Conservation (phyloP, 2,888 invertebrate genomes). For the Eristalinus aeneus region DNA sequence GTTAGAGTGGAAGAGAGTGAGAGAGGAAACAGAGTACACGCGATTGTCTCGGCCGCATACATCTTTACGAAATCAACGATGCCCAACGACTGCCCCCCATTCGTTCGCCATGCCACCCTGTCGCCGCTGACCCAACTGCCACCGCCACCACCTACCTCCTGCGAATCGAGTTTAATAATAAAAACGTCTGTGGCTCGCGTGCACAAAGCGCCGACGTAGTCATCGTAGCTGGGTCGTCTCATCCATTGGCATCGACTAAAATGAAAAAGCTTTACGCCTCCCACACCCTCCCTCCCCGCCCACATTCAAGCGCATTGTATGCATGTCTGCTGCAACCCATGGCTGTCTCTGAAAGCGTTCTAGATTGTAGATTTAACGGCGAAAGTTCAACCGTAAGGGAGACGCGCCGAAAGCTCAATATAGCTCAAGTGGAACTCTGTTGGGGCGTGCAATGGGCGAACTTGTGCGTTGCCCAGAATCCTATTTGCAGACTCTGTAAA, state of each 20-base stretch:
- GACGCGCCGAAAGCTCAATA: constrained; percentile 4
- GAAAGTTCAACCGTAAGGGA: not conserved
- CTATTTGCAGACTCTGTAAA: constrained; percentile 45
- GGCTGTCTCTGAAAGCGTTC: constrained; percentile 25
- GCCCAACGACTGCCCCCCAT: constrained; percentile 35
- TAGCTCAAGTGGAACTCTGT: constrained; percentile 20
- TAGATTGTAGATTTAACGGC: not conserved
- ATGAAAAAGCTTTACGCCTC: constrained; percentile 30
- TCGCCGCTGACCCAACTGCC: not conserved
- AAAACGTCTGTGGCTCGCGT: constrained; percentile 64
- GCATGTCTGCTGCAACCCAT: constrained; percentile 23
- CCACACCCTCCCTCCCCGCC: not conserved
- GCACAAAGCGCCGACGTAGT: constrained; percentile 66
- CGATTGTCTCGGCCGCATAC: constrained; percentile 37
- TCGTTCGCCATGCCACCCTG: not conserved
- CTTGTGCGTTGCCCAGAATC: not conserved
- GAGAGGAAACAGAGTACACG: constrained; percentile 1
- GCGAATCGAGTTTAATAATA: constrained; percentile 56
- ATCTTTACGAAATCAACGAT: constrained; percentile 45
- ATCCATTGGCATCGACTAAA: constrained; percentile 49
- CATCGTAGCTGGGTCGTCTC: constrained; percentile 29
- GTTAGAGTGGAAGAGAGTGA: not conserved
- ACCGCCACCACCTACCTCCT: constrained; percentile 12
- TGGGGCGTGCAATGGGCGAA: constrained; percentile 29
- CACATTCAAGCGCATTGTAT: not conserved